Evolutionary conservation across 2,797 vertebrate genomes (phyloP), one percentile per base, ranked within the genome.

Genomic region (Micromesistius poutassou): DNA sequence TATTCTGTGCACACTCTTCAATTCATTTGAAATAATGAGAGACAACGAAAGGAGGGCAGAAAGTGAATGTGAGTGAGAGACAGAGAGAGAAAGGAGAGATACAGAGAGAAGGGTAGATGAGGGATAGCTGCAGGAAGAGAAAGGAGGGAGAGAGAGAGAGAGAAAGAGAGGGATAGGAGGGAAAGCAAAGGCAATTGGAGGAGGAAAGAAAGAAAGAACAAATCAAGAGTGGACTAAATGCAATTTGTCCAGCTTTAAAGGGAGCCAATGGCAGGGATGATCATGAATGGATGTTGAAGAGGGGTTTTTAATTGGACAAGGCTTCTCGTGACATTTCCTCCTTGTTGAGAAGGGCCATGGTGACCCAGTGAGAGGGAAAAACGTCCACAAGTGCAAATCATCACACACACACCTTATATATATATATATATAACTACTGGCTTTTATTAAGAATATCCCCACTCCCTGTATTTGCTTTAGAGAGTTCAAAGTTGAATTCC

Each of bases 211-310:
- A 76, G 86, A 82, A 79, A 84, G 84, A 87, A 85, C 82, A 85
- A 92, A 92, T 92, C 89, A 89, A 68, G 83, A 85, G 87, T 91
- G 81, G 85, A 88, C 90, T 89, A 91, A 93, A 92, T 93, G 89
- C 92, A 91, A 94, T 93, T 94, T 94, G 90, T 87, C 86, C 83
- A 84, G 73, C 83, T 80, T 90, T 93, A 91, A 90, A 92, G 89
- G 88, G 87, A 88, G 87, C 83, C 87, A 86, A 83, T 83, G 86
- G 86, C 84, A 88, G 88, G 87, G 88, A 90, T 87, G 78, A 89
- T 89, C 87, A 90, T 90, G 89, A 90, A 85, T 84, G 80, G 88
- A 87, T 68, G 83, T 79, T 83, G 82, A 88, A 79, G 88, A 92
- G 87, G 90, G 81, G 82, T 89, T 89, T 90, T 91, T 90, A 92